Evolutionary conservation across 2,113 vertebrate species (phyloP), one percentile per base, ranked within the genome.

Genomic region (Platysteira castanea): DNA sequence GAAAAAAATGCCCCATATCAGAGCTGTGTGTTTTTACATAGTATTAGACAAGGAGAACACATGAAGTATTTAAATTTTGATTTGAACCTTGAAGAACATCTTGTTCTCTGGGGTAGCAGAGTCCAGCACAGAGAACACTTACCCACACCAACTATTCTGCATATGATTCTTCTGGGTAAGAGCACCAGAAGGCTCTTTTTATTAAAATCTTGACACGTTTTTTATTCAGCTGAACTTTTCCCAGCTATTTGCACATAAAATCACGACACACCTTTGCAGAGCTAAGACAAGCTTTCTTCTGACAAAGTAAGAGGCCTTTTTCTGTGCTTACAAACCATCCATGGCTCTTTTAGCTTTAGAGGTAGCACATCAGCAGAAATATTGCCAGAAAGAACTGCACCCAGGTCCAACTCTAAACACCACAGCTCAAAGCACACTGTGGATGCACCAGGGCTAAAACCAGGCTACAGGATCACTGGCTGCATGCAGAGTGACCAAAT

Each of bases 351-450:
- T 42, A 35, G 16, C 44, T 59, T 71, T 31, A 11, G 23, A 53
- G 28, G 22, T 13, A 19, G 8, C 6, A 8, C 3, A 50, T 11
- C 33, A 39, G 7, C 18, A 89, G 65, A 60, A 53, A 20, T 5
- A 31, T 5, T 8, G 14, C 22, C 47, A 21, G 59, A n/a, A 5
- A 39, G 23, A 75, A 47, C 9, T 3, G 0, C 18, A 23, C 2
- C 6, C 18, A 39, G 35, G 15, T 56, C 23, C 15, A 75, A 20
- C 23, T 64, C 41, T 28, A 33, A 74, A 49, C 50, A 54, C 17
- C 28, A 1, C 18, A 49, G 30, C 30, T 49, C 42, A 65, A 31
- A 37, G 39, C 41, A 6, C 2, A 5, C 10, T 7, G 17, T 11
- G 18, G n/a, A 13, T 24, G 35, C 30, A 64, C 5, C 50, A 85